Evolutionary conservation across 1,140 invertebrate species (phyloP).

Genomic region (Semibalanus balanoides): DNA sequence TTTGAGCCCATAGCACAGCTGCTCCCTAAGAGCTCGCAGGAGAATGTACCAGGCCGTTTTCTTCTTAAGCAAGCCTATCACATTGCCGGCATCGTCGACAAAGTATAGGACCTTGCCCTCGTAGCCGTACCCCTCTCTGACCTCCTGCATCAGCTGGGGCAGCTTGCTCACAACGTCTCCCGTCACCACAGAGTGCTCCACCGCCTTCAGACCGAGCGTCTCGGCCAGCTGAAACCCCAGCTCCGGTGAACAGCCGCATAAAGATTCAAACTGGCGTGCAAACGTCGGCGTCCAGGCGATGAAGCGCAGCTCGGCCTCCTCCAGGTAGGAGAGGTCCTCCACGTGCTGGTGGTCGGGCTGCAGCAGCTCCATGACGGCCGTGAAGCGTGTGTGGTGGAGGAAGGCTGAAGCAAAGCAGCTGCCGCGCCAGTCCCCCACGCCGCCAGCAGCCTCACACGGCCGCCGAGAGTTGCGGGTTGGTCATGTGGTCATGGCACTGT

Average conservation of each 20-base stretch:
- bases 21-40: constrained; percentile 33
- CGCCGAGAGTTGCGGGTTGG: too few relatives aligned
- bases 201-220: constrained; percentile 20
- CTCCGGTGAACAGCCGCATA: constrained; percentile 30
- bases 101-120: constrained; percentile 38
- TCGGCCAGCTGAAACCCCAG: constrained; percentile 20
- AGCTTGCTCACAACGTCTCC: not conserved
- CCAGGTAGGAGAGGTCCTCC: constrained; percentile 30
- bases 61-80: constrained; percentile 36
- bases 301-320: constrained; percentile 28
- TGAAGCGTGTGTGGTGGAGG: constrained; percentile 25
- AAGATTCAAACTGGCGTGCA: constrained; percentile 19
- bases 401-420: constrained; percentile 18
- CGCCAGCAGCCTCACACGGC: constrained; percentile 17
- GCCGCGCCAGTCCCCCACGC: constrained; percentile 21
- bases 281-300: constrained; percentile 31
- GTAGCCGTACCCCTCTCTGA: constrained; percentile 6
- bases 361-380: constrained; percentile 34
- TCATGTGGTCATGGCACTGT: too few relatives aligned
- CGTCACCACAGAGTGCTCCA: constrained; percentile 16
- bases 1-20: constrained; percentile 16
- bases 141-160: not conserved
- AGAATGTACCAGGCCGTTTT: constrained; percentile 39
- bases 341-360: constrained; percentile 35
- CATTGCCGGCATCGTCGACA: constrained; percentile 27